Conservation (phyloP, 2,888 invertebrate species). For the Hypomecis punctinalis region DNA sequence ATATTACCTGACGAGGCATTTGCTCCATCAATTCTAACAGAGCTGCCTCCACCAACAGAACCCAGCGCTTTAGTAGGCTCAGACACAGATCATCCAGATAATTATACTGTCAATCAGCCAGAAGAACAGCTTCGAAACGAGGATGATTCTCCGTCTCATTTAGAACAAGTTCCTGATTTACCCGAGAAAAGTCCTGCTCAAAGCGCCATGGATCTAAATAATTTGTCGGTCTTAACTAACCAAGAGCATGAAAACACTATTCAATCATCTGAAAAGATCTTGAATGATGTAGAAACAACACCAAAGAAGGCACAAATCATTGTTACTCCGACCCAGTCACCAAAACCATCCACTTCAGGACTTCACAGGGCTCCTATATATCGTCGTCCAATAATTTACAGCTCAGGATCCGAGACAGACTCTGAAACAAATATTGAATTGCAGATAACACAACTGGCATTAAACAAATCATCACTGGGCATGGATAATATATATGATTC, state of each 20-base stretch:
- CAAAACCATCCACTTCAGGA: constrained; percentile 16
- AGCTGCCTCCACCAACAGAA: too few relatives aligned
- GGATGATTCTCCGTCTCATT: constrained; percentile 6
- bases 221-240: constrained; percentile 13
- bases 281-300: constrained; percentile 12
- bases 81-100: not conserved
- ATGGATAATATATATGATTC: constrained; percentile 16
- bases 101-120: constrained; percentile 7
- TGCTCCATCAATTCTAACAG: too few relatives aligned
- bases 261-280: constrained; percentile 14
- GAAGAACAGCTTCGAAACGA: too few relatives aligned
- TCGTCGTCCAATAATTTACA: constrained; percentile 16
- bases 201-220: constrained; percentile 16
- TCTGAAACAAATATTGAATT: constrained; percentile 18
- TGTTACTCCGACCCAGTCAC: constrained; percentile 18
- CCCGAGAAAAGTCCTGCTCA: constrained; percentile 15
- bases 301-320: constrained; percentile 16
- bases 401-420: constrained; percentile 17
- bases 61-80: constrained; percentile 33
- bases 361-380: constrained; percentile 15
- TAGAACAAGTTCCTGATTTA: constrained; percentile 14
- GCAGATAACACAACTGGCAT: constrained; percentile 18
- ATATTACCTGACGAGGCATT: too few relatives aligned
- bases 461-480: constrained; percentile 18
- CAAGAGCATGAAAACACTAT: constrained; percentile 14